Percentiles rank a stretch among this genome's conserved stretches.
These are phyloP conservation scores for Silurus lanzhouensis DNA, from an alignment of 2,797 vertebrate genomes.

Conservation along the genomic window DNA sequence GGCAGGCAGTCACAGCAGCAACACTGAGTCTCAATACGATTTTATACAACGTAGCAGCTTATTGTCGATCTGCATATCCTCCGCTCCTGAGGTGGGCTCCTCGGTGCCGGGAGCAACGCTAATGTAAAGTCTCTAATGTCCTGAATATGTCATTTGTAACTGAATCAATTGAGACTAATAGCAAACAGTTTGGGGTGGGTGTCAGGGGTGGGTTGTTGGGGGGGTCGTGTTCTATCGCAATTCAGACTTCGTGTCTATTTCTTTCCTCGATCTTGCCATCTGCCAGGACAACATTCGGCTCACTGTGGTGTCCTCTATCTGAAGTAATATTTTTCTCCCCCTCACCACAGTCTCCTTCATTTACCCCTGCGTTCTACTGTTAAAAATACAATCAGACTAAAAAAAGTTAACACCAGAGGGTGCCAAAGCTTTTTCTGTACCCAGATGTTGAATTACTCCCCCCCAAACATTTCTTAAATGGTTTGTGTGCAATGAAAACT, in stretches of 20 bases:
- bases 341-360: conserved; percentile 54
- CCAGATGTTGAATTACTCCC: conserved; percentile 55
- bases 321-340: conserved; percentile 53
- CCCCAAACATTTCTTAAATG: conserved; percentile 40
- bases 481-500: conserved; percentile 52
- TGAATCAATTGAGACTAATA: conserved; percentile 26
- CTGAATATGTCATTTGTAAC: conserved; percentile 16
- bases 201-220: background rate
- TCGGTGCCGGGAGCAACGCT: background rate
- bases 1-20: conserved; percentile 53
- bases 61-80: conserved; percentile 14
- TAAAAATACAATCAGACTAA: conserved; percentile 63
- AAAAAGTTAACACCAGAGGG: conserved; percentile 81
- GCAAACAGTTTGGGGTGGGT: background rate
- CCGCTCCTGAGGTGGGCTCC: background rate
- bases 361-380: conserved; percentile 59
- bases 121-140: conserved; percentile 20
- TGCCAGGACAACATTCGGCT: conserved; percentile 13
- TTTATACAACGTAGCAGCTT: conserved; percentile 17
- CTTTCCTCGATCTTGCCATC: background rate
- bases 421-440: conserved; percentile 82
- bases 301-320: conserved; percentile 28
- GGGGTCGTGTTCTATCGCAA: background rate
- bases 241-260: background rate
- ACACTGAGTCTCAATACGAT: conserved; percentile 32